Base-by-base conservation (phyloP, 2,113 vertebrate genomes). In the Callochromis pleurospilus region DNA sequence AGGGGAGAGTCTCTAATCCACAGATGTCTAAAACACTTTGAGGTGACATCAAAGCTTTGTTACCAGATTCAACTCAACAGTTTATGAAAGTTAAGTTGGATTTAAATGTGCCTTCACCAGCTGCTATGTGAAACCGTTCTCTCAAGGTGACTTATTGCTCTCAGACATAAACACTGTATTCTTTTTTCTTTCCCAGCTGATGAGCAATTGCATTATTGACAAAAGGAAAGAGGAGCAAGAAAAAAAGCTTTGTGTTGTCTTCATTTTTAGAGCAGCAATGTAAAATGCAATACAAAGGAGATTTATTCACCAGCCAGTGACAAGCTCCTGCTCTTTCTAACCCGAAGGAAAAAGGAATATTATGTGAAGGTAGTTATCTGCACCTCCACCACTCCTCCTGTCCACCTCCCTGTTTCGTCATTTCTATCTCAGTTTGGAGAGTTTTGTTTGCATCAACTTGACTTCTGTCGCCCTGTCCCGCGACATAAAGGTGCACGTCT, bases 291-390 rank as follows among this genome's bases (percentile, higher is more conserved):
- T 40, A 93, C 90, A 94, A 95, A 92, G 84, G 81, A 56, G 29
- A 79, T 86, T 81, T 70, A 85, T 87, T 91, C 89, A 87, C 54
- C 6, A 40, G 83, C 80, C 84, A 58, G 70, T 80, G 83, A 92
- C 93, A 94, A 84, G 91, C 88, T 91, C 81, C 86, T 86, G 87
- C 87, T 93, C 89, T 93, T 88, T 91, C 82, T 65, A 91, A 89
- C 81, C 89, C 36, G 7, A 83, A 91, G 82, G 86, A 89, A 90
- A 90, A 95, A 95, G 94, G 90, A 86, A 95, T 94, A 90, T 40
- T 21, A 80, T 60, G 55, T 29, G 81, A 93, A 90, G 87, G 83
- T 86, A 87, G 60, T 86, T 33, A 77, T 68, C 45, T 83, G 80
- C 80, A 68, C 83, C 75, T 60, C 65, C 77, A 55, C 73, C 83